phyloP scores from a whole-genome alignment of 2,888 invertebrate species.

The Lasioglossum marginatum region DNA sequence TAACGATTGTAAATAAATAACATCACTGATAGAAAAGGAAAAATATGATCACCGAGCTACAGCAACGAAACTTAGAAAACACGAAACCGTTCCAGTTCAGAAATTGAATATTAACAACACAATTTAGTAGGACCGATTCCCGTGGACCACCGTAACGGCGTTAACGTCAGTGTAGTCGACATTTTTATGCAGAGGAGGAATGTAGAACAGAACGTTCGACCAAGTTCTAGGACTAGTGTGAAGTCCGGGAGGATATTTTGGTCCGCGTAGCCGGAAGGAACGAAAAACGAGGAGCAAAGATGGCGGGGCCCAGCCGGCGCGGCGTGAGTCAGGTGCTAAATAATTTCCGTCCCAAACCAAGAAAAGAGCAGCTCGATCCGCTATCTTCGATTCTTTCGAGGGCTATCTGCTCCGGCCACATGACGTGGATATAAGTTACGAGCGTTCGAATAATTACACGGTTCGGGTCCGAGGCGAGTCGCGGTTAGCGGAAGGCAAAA shows the following conservation, averaged over 20 bases:
- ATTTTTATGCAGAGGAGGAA: not conserved
- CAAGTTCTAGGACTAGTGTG: not conserved
- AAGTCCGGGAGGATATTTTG: conserved; percentile 23
- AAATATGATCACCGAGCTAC: not conserved
- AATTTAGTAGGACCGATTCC: not conserved
- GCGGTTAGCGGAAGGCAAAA: conserved; percentile 83
- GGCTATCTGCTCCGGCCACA: conserved; percentile 61
- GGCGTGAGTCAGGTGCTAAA: conserved; percentile 64
- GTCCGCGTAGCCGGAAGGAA: conserved; percentile 11
- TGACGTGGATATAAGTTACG: conserved; percentile 80
- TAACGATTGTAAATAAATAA: too few relatives aligned
- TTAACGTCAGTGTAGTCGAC: not conserved
- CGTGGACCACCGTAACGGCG: not conserved
- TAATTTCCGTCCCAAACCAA: conserved; percentile 65
- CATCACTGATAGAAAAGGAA: too few relatives aligned
- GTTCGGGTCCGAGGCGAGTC: conserved; percentile 74
- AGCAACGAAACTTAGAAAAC: not conserved
- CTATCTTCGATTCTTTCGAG: conserved; percentile 69
- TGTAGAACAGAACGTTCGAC: not conserved
- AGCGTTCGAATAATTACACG: conserved; percentile 83
- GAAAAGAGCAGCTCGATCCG: conserved; percentile 61
- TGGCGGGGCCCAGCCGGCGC: conserved; percentile 1
- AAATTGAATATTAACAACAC: conserved; percentile 1
- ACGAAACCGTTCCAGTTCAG: not conserved
- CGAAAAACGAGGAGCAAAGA: conserved; percentile 41